Base-by-base conservation (phyloP, 1,140 invertebrate genomes). In the Heliconius hewitsoni region DNA sequence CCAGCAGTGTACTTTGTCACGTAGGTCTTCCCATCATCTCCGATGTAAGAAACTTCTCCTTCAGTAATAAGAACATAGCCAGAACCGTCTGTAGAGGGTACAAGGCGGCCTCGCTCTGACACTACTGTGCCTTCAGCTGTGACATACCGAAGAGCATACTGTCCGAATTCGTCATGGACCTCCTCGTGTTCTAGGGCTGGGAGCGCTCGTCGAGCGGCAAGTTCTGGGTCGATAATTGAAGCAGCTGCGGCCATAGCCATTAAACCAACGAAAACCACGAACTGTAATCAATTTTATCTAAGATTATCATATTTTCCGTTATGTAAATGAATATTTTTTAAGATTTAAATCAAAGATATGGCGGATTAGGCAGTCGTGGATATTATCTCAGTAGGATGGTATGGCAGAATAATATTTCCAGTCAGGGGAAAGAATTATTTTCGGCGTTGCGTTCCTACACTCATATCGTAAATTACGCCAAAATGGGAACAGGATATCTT, bases 71-170 rank as follows among this genome's bases (percentile, higher is more conserved):
- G 9, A 66, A 66, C 60, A 30, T 66, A 66, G 4, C 60, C 60
- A 66, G 60, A 66, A 11, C 60, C 60, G 60, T 66, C 60, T 30
- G 9, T 27, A 13, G 60, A 27, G 11, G 60, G 60, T 16, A 66
- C 60, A 27, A 66, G 60, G 3, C 60, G 60, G 2, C 60, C 60
- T 3, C 60, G 60, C 27, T 66, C 60, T 3, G 60, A 66, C 3
- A 66, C 60, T 5, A 66, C 60, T 66, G 60, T 66, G 60, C 60
- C 60, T 66, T 66, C 60, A 66, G 60, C 60, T 16, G 60, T 66
- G 1, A 66, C 27, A 3, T 66, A 66, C 2, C 60, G 60, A 4
- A 66, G 60, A 30, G 60, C 60, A n/a, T 66, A 66, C 2, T 66
- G 60, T 16, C 60, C 60, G 13, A 66, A 66, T 23, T 66, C 60